Evolutionary conservation across 2,888 invertebrate genomes (phyloP).

Genomic region (Protophormia terraenovae): DNA sequence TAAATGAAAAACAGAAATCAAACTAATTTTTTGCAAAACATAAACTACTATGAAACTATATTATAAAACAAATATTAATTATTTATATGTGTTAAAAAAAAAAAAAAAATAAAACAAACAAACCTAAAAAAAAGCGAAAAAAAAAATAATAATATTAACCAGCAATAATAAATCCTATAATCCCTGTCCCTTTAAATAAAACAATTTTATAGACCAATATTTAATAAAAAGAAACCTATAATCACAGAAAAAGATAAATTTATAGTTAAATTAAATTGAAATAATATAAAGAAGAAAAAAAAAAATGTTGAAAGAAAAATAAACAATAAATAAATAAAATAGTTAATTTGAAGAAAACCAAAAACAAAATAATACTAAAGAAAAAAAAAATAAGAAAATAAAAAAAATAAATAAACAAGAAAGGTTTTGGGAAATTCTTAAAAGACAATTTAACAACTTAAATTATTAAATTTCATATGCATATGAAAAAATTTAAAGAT

Average conservation of each 20-base stretch:
- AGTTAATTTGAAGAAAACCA: conserved; percentile 53
- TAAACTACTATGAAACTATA: conserved; percentile 31
- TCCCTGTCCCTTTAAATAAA: neutral
- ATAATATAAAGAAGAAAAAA: neutral
- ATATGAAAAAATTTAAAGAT: too few species aligned
- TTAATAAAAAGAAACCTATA: neutral
- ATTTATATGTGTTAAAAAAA: neutral
- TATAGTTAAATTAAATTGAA: conserved; percentile 58
- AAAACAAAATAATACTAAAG: conserved; percentile 3
- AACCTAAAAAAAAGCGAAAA: neutral
- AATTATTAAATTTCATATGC: too few species aligned
- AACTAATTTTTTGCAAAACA: conserved; percentile 29
- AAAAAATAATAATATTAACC: too few species aligned
- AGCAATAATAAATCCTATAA: conserved; percentile 41
- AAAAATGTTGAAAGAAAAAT: conserved; percentile 20
- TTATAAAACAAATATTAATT: conserved; percentile 27
- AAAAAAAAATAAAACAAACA: conserved; percentile 7
- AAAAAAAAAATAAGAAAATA: neutral
- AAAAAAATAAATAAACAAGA: neutral
- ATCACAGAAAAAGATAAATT: conserved; percentile 28
- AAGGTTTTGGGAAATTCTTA: neutral
- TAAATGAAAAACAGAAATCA: neutral
- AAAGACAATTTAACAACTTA: too few species aligned
- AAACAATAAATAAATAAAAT: conserved; percentile 14
- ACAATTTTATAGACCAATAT: conserved; percentile 58